Percentiles rank a stretch among this genome's conserved stretches.
These are phyloP conservation scores for Ceuthmochares aereus DNA, from an alignment of 2,113 vertebrate species.

Conservation along the genomic window DNA sequence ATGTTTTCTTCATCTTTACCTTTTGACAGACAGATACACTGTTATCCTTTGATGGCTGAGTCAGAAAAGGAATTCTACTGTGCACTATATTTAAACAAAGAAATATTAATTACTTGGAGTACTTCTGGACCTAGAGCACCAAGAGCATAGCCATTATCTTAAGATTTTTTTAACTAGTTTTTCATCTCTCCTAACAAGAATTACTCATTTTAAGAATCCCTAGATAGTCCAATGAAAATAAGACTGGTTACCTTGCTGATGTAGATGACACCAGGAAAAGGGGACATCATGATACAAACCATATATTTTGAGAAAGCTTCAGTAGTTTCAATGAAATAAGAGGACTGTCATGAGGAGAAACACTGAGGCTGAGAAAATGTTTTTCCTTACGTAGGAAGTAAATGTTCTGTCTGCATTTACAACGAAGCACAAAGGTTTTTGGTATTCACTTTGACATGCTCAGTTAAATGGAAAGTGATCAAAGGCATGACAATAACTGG, in stretches of 20 bases:
- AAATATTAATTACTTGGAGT: neutral
- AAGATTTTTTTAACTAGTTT: neutral
- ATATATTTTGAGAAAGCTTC: neutral
- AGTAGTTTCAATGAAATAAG: neutral
- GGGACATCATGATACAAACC: neutral
- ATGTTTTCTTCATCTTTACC: neutral
- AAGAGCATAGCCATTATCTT: neutral
- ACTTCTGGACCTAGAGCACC: neutral
- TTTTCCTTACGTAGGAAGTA: neutral
- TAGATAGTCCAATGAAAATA: neutral
- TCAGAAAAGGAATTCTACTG: neutral
- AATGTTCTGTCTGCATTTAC: neutral
- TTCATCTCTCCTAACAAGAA: neutral
- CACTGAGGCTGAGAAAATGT: neutral
- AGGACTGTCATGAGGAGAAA: neutral
- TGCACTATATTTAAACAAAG: neutral
- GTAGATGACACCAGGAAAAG: neutral
- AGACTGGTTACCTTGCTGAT: neutral
- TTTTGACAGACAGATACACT: neutral
- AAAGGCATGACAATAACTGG: slow-evolving; percentile 21
- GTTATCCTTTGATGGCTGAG: neutral
- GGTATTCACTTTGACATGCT: neutral
- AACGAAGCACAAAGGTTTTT: neutral
- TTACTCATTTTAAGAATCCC: neutral
- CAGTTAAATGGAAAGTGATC: slow-evolving; percentile 10